Percentiles rank a stretch among this genome's conserved stretches.
phyloP scores from a whole-genome alignment of 2,113 vertebrate species.

The Larimichthys crocea region DNA sequence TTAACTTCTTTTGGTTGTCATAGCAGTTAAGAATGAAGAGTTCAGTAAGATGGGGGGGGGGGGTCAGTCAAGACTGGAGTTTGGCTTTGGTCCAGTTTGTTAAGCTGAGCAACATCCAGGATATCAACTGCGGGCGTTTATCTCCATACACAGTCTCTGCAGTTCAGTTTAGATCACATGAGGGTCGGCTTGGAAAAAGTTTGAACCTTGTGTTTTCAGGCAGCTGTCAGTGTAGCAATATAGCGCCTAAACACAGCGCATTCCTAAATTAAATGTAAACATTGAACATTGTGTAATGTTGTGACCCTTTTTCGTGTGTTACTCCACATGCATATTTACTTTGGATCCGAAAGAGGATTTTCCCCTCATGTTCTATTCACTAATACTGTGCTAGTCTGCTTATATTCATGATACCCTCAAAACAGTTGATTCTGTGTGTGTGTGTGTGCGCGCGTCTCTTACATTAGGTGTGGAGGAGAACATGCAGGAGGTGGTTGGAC shows the following conservation, averaged over 20 bases:
- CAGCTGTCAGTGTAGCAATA: too few species aligned
- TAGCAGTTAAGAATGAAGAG: background rate
- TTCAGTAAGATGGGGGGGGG: background rate
- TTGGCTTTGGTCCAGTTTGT: background rate
- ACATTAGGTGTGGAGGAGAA: constrained; percentile 91
- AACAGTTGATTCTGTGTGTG: background rate
- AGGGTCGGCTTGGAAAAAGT: background rate
- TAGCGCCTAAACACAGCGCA: background rate
- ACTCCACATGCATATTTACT: background rate
- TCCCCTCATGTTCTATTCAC: background rate
- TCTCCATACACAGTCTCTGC: background rate
- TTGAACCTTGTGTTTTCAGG: background rate
- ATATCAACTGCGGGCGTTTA: background rate
- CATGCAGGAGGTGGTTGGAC: constrained; percentile 96
- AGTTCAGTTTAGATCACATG: background rate
- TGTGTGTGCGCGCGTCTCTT: background rate
- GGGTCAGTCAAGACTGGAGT: background rate
- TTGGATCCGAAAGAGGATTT: background rate
- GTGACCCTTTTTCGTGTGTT: background rate
- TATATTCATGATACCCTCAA: background rate
- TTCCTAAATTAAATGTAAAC: background rate
- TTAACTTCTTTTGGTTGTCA: background rate
- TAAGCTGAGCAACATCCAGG: background rate
- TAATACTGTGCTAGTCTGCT: background rate
- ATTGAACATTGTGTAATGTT: background rate